These are phyloP conservation scores for Ectemnius lituratus DNA, from an alignment of 2,888 invertebrate species.

Conservation along the genomic window DNA sequence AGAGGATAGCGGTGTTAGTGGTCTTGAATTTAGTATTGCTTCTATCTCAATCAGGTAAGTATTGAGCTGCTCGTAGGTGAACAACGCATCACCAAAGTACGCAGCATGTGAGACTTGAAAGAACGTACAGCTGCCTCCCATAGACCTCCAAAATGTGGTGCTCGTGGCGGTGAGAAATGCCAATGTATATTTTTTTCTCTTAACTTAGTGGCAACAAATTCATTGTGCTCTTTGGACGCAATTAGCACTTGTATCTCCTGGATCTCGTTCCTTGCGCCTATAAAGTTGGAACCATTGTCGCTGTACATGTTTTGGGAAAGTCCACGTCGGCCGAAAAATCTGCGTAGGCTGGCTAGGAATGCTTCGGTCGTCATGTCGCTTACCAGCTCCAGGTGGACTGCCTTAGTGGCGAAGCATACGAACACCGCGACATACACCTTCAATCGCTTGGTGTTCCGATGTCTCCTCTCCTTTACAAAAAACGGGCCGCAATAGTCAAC, in stretches of 20 bases:
- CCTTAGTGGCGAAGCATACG: constrained; percentile 43
- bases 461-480: constrained; percentile 23
- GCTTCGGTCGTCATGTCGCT: not conserved
- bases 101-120: constrained; percentile 52
- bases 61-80: constrained; percentile 59
- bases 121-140: constrained; percentile 54
- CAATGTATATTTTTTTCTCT: constrained; percentile 30
- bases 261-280: constrained; percentile 46
- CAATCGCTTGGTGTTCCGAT: constrained; percentile 25
- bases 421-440: constrained; percentile 46
- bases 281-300: constrained; percentile 58
- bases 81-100: constrained; percentile 48
- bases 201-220: not conserved
- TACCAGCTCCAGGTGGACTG: constrained; percentile 38
- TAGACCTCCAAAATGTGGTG: constrained; percentile 62
- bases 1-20: constrained; percentile 7
- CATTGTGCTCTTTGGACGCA: not conserved
- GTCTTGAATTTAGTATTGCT: constrained; percentile 43
- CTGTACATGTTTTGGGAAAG: constrained; percentile 30
- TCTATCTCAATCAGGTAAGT: constrained; percentile 45
- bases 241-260: constrained; percentile 6
- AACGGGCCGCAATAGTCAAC: constrained; percentile 44
- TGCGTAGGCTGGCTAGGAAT: not conserved
- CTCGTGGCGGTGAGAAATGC: constrained; percentile 59
- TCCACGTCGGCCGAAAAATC: constrained; percentile 41